Percentiles rank a stretch among this genome's conserved stretches.
Evolutionary conservation across 2,888 invertebrate genomes (phyloP).

Genomic region (Orchestes rusci): DNA sequence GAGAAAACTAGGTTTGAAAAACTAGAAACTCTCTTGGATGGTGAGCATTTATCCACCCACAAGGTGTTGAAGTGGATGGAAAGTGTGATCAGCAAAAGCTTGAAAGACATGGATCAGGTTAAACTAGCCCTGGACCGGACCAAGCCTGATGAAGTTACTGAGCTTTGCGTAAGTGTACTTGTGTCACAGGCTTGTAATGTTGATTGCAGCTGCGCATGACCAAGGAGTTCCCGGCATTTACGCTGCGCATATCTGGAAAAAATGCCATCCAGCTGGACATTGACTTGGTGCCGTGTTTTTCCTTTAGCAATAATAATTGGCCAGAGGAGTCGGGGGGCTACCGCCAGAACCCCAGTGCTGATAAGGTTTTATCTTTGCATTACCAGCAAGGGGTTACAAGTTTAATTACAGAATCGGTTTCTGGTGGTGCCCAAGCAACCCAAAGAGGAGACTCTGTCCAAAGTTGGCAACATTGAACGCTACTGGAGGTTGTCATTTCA

Average conservation of each 20-base stretch:
- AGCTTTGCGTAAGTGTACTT: constrained; percentile 18
- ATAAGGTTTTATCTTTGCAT: constrained; percentile 13
- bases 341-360: constrained; percentile 27
- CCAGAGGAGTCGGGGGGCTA: constrained; percentile 30
- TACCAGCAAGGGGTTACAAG: not conserved
- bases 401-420: constrained; percentile 30
- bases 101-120: constrained; percentile 36
- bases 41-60: constrained; percentile 45
- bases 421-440: constrained; percentile 39
- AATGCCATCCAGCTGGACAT: constrained; percentile 34
- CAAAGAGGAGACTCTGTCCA: constrained; percentile 14
- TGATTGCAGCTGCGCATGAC: constrained; percentile 36
- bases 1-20: constrained; percentile 20
- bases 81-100: constrained; percentile 43
- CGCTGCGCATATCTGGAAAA: constrained; percentile 41
- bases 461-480: constrained; percentile 12
- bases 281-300: constrained; percentile 38
- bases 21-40: constrained; percentile 35
- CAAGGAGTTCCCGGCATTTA: constrained; percentile 52
- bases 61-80: constrained; percentile 52
- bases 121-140: constrained; percentile 17
- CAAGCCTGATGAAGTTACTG: constrained; percentile 4
- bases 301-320: constrained; percentile 33
- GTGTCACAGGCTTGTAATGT: not conserved
- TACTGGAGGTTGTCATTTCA: constrained; percentile 43